phyloP scores from a whole-genome alignment of 2,888 invertebrate genomes.

The Xestoiulus laeticollis region DNA sequence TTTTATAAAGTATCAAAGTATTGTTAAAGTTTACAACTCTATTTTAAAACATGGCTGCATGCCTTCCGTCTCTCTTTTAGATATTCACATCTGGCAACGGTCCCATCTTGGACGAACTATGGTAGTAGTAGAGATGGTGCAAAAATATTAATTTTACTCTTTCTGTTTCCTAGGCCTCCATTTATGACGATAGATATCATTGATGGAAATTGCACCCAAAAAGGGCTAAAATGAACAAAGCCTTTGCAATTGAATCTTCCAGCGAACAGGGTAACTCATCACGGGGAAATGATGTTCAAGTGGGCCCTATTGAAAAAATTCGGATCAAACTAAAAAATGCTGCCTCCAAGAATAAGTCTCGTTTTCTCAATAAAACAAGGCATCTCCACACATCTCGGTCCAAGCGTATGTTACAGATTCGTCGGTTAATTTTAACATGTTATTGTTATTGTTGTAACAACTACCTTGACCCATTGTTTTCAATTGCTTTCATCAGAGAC shows the following conservation, averaged over 20 bases:
- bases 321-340: not conserved
- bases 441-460: no score
- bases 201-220: not conserved
- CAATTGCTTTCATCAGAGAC: not conserved
- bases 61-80: no score
- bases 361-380: not conserved
- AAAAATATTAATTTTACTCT: no score
- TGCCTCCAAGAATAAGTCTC: not conserved
- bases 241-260: not conserved
- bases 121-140: no score
- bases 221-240: not conserved
- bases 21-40: no score
- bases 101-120: no score
- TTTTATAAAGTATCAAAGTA: no score
- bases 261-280: not conserved
- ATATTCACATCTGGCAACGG: no score
- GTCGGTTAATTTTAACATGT: no score
- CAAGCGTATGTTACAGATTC: not conserved
- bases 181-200: not conserved
- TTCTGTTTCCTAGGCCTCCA: no score
- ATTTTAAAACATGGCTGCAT: no score
- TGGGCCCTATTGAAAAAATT: not conserved
- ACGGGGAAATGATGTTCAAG: not conserved
- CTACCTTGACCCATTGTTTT: not conserved
- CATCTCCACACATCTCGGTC: not conserved